phyloP scores from a whole-genome alignment of 2,888 invertebrate genomes.

The Petrolisthes manimaculis region DNA sequence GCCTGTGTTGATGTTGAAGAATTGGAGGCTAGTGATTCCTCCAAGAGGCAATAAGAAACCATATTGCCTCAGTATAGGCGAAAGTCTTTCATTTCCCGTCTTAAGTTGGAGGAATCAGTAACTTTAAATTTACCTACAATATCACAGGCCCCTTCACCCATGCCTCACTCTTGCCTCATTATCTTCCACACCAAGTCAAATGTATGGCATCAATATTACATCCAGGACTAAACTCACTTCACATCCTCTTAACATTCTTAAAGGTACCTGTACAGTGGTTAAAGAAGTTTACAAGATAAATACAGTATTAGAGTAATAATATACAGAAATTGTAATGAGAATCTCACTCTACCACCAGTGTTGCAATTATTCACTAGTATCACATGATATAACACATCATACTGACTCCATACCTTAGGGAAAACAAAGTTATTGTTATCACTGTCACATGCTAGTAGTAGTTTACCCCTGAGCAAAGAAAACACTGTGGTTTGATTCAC shows the following conservation, averaged over 20 bases:
- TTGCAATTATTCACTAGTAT: constrained; percentile 7
- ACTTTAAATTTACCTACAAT: too few relatives aligned
- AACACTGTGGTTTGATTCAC: constrained; percentile 16
- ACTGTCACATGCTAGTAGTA: background rate
- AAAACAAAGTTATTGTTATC: background rate
- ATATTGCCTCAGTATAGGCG: too few relatives aligned
- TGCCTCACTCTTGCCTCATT: background rate
- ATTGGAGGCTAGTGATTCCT: too few relatives aligned
- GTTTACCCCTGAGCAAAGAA: constrained; percentile 17
- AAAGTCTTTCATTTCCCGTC: too few relatives aligned
- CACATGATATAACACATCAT: constrained; percentile 11
- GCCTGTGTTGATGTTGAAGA: too few relatives aligned
- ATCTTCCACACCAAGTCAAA: background rate
- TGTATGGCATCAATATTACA: constrained; percentile 1
- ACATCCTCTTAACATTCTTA: background rate
- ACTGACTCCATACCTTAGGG: constrained; percentile 13
- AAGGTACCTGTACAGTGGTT: constrained; percentile 3
- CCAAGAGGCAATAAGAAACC: too few relatives aligned
- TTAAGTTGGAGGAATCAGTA: too few relatives aligned
- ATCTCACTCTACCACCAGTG: constrained; percentile 18
- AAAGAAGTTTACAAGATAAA: constrained; percentile 12
- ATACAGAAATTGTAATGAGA: background rate
- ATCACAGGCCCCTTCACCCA: background rate
- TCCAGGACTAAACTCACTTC: background rate
- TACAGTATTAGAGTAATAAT: background rate